Evolutionary conservation across 2,797 vertebrate genomes (phyloP).

Genomic region (Tiaroga cobitis): DNA sequence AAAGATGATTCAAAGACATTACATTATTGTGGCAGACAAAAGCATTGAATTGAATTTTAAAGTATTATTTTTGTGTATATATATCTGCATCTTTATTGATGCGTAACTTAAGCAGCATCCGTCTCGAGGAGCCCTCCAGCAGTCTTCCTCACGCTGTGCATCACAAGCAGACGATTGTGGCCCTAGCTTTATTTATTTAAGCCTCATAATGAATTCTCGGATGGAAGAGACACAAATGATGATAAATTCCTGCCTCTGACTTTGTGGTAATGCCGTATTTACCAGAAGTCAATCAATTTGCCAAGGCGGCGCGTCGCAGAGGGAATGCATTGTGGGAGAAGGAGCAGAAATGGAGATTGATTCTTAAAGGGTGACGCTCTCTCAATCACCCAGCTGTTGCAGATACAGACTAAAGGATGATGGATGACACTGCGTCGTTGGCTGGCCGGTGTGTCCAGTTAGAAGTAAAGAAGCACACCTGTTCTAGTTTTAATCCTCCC

Average conservation of each 20-base stretch:
- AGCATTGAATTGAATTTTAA: background rate
- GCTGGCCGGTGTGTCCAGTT: constrained; percentile 24
- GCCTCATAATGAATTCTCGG: constrained; percentile 51
- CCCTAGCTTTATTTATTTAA: constrained; percentile 46
- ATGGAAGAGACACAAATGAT: constrained; percentile 53
- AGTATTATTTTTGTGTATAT: background rate
- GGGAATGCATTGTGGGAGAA: constrained; percentile 38
- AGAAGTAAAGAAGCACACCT: constrained; percentile 45
- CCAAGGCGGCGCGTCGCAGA: constrained; percentile 17
- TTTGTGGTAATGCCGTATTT: constrained; percentile 58
- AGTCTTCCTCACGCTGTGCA: constrained; percentile 1
- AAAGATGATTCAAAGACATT: background rate
- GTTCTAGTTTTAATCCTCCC: constrained; percentile 54
- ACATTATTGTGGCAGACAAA: background rate
- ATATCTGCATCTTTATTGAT: background rate
- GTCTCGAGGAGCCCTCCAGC: background rate
- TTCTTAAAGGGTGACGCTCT: constrained; percentile 57
- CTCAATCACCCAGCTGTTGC: constrained; percentile 43
- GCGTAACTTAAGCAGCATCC: constrained; percentile 13
- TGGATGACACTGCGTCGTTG: constrained; percentile 42
- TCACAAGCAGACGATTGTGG: constrained; percentile 35
- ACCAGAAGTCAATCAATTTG: constrained; percentile 60
- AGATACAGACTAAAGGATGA: constrained; percentile 59
- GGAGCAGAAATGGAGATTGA: constrained; percentile 61
- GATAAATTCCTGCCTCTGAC: constrained; percentile 59